These are phyloP conservation scores for Himalopsyche phryganea DNA, from an alignment of 1,140 invertebrate species.

Conservation along the genomic window DNA sequence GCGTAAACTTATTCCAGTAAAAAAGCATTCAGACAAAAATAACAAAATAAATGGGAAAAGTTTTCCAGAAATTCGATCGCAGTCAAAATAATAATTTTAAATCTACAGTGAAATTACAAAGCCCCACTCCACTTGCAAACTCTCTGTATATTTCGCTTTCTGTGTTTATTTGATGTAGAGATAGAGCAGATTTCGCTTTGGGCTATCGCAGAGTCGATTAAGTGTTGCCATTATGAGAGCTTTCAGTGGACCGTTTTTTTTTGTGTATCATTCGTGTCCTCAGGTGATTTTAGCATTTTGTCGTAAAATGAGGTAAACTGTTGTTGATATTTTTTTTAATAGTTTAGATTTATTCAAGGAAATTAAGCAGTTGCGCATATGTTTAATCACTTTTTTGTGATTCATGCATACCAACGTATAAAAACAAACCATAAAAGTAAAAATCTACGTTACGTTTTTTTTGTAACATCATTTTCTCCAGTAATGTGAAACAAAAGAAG, in stretches of 20 bases:
- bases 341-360: no score
- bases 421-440: no score
- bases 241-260: conserved; percentile 5
- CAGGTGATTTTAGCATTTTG: conserved; percentile 1
- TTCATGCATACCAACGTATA: no score
- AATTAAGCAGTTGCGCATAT: no score
- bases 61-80: conserved; percentile 15
- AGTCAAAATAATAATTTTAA: conserved; percentile 19
- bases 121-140: neutral
- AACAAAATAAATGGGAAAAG: conserved; percentile 14
- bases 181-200: conserved; percentile 26
- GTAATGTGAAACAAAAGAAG: no score
- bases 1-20: no score
- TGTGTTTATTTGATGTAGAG: conserved; percentile 26
- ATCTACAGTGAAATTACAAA: neutral
- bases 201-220: conserved; percentile 30
- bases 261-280: conserved; percentile 5
- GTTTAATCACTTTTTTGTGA: no score
- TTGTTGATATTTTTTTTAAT: no score
- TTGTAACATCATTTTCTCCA: no score
- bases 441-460: no score
- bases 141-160: conserved; percentile 1
- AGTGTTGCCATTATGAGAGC: conserved; percentile 21
- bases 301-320: no score
- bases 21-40: conserved; percentile 6